Evolutionary conservation across 2,113 vertebrate genomes (phyloP).

Genomic region (Uria lomvia): DNA sequence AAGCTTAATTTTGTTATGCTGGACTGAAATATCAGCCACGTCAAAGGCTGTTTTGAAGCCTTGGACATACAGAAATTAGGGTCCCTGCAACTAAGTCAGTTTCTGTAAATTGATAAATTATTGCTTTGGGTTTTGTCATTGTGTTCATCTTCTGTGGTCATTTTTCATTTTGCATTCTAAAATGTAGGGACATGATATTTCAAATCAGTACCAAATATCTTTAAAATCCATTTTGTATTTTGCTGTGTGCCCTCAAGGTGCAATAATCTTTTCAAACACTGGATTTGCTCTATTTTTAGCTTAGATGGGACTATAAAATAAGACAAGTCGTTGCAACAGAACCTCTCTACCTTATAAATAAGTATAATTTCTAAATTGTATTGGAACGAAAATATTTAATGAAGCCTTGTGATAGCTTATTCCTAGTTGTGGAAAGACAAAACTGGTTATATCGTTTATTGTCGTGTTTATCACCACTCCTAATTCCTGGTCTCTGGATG

Average conservation of each 20-base stretch:
- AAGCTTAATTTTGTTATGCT: not conserved
- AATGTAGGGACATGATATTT: not conserved
- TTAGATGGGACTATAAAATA: not conserved
- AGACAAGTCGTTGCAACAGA: not conserved
- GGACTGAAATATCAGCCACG: not conserved
- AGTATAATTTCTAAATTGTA: not conserved
- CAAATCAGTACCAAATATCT: not conserved
- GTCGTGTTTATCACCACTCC: not conserved
- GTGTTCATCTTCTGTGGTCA: not conserved
- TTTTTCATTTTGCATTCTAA: not conserved
- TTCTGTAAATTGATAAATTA: not conserved
- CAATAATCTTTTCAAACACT: not conserved
- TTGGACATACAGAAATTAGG: not conserved
- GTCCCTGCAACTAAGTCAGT: not conserved
- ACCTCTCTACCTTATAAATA: not conserved
- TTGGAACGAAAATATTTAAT: not conserved
- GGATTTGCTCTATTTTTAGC: not conserved
- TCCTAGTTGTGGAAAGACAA: not conserved
- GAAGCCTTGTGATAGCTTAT: not conserved
- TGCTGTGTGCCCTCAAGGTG: not conserved
- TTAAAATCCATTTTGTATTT: not conserved
- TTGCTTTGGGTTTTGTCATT: not conserved
- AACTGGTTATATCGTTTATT: not conserved
- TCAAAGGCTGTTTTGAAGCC: not conserved
- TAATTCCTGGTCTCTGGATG: not conserved